These are phyloP conservation scores for Eulemur mongoz DNA, from an alignment of 2,797 vertebrate genomes.

Conservation along the genomic window DNA sequence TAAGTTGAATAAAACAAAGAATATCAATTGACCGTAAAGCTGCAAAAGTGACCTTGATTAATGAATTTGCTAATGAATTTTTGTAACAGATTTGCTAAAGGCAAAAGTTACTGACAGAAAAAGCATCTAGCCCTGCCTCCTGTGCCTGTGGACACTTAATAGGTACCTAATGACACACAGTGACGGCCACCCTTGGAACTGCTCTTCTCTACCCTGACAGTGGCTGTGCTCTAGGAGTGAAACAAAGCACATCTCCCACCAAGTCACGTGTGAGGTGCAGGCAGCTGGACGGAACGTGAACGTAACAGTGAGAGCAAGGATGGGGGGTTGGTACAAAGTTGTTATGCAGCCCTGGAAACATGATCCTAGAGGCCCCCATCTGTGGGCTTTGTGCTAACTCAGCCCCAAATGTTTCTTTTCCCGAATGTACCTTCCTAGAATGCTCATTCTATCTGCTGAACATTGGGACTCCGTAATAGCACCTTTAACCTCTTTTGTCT, in stretches of 20 bases:
- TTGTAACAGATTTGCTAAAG: slow-evolving; percentile 4
- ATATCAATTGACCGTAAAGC: background rate
- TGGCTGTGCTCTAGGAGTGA: background rate
- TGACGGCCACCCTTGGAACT: background rate
- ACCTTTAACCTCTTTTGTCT: background rate
- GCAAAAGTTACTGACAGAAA: background rate
- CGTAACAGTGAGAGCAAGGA: background rate
- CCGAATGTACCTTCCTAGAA: background rate
- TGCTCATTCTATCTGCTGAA: background rate
- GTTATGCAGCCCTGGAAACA: background rate
- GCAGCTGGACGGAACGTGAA: background rate
- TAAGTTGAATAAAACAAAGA: slow-evolving; percentile 20
- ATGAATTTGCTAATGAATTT: slow-evolving; percentile 44
- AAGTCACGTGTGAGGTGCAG: background rate
- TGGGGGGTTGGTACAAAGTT: background rate
- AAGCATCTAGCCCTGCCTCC: background rate
- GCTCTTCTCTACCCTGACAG: background rate
- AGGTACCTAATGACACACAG: background rate
- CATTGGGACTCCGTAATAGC: background rate
- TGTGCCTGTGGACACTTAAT: background rate
- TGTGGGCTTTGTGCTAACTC: background rate
- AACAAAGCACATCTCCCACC: background rate
- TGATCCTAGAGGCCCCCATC: background rate
- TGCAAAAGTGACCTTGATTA: slow-evolving; percentile 42
- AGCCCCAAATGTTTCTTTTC: background rate